phyloP scores from a whole-genome alignment of 35 echinoderm and acorn worm genomes.

The Anneissia japonica region DNA sequence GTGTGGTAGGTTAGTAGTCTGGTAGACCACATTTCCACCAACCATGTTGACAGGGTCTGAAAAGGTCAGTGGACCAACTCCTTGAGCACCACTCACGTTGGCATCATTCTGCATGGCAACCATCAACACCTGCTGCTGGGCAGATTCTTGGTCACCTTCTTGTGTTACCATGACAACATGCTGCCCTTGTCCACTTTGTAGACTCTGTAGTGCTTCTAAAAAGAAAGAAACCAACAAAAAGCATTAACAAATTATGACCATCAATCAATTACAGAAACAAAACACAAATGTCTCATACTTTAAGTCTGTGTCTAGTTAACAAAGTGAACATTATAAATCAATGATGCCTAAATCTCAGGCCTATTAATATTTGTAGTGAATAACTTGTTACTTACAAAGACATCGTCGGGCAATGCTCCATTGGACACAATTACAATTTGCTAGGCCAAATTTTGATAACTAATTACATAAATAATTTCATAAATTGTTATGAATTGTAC shows the following conservation, averaged over 20 bases:
- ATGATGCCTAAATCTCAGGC: conserved; percentile 2
- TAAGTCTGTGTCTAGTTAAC: too few species aligned
- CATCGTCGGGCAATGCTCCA: not conserved
- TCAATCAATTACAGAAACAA: too few species aligned
- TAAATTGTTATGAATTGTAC: too few species aligned
- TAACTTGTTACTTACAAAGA: not conserved
- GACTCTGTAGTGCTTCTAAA: conserved; percentile 31
- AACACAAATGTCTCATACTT: too few species aligned
- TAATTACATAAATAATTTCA: too few species aligned
- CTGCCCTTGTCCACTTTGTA: conserved; percentile 51
- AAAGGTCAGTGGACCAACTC: conserved; percentile 47
- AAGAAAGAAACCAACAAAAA: not conserved
- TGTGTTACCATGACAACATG: conserved; percentile 91
- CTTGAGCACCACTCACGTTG: conserved; percentile 38
- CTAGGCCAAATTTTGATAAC: too few species aligned
- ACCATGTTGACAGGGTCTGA: conserved; percentile 82
- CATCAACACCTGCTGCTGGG: conserved; percentile 88
- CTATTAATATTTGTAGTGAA: not conserved
- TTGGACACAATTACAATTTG: not conserved
- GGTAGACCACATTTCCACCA: conserved; percentile 79
- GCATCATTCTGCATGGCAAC: conserved; percentile 88
- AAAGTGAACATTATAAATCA: too few species aligned
- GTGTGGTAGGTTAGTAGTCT: conserved; percentile 61
- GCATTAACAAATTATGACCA: not conserved
- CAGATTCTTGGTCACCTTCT: conserved; percentile 18